Conservation (phyloP, 1,140 invertebrate species). For the Acyrthosiphon pisum region DNA sequence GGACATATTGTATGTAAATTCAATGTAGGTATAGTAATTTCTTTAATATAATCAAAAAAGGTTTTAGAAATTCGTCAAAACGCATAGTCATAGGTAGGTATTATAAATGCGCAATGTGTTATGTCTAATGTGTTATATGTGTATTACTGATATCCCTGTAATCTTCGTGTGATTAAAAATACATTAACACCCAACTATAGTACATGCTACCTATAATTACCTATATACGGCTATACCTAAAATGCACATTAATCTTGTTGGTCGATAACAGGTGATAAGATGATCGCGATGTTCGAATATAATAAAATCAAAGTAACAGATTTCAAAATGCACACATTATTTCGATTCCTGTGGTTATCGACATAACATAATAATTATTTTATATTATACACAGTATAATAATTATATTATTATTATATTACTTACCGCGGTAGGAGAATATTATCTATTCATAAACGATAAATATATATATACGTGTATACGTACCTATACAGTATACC, state of each 20-base stretch:
- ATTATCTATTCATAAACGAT: neutral
- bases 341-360: neutral
- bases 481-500: no score
- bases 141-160: neutral
- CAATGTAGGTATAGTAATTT: no score
- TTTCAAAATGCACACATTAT: neutral
- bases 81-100: neutral
- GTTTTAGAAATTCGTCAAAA: neutral
- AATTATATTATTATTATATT: no score
- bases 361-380: neutral
- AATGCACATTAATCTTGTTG: neutral
- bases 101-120: neutral
- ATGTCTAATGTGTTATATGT: no score
- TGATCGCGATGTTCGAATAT: neutral
- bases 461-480: neutral
- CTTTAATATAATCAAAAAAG: neutral
- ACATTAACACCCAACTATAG: neutral
- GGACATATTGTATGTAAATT: no score
- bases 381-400: no score
- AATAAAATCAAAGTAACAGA: neutral
- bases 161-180: neutral
- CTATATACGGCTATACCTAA: neutral
- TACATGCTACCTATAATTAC: no score
- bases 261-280: neutral
- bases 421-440: neutral